A percentile compares a stretch with the other conserved stretches of the same genome.
Conservation (phyloP, 2,888 invertebrate species). For the Caenorhabditis panamensis region DNA sequence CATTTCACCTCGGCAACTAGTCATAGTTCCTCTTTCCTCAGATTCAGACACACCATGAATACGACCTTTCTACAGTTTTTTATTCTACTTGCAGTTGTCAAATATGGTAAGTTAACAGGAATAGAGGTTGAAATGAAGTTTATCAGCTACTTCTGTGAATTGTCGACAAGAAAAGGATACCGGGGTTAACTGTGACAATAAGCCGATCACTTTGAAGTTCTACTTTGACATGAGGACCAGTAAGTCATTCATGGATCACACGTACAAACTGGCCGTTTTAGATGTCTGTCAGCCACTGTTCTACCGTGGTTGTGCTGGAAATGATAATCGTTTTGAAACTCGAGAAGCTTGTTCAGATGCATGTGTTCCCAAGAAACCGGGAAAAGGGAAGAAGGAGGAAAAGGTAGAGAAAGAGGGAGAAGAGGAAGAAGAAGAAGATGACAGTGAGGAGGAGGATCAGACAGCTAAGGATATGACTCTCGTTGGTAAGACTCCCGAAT, state of each 20-base stretch:
- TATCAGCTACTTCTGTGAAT: constrained; percentile 47
- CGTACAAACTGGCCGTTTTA: constrained; percentile 17
- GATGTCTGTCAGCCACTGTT: constrained; percentile 68
- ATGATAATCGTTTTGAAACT: constrained; percentile 75
- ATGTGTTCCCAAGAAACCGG: constrained; percentile 55
- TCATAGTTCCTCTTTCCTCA: not conserved
- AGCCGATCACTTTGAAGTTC: constrained; percentile 56
- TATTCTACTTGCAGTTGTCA: not conserved
- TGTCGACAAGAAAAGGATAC: constrained; percentile 54
- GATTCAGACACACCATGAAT: not conserved
- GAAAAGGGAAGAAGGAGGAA: constrained; percentile 27
- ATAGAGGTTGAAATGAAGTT: no score
- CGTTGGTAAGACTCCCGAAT: constrained; percentile 17
- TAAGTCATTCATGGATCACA: constrained; percentile 19
- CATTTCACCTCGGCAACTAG: not conserved
- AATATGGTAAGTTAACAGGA: not conserved
- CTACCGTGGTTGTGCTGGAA: constrained; percentile 77
- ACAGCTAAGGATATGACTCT: constrained; percentile 51
- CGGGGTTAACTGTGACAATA: constrained; percentile 57
- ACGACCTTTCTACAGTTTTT: not conserved
- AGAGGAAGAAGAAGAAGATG: constrained; percentile 32
- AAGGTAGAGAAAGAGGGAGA: constrained; percentile 13
- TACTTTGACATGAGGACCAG: constrained; percentile 63
- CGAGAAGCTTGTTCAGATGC: constrained; percentile 69
- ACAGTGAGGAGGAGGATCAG: constrained; percentile 33